Base-by-base conservation (phyloP, 2,888 invertebrate genomes). In the Antheraea yamamai region DNA sequence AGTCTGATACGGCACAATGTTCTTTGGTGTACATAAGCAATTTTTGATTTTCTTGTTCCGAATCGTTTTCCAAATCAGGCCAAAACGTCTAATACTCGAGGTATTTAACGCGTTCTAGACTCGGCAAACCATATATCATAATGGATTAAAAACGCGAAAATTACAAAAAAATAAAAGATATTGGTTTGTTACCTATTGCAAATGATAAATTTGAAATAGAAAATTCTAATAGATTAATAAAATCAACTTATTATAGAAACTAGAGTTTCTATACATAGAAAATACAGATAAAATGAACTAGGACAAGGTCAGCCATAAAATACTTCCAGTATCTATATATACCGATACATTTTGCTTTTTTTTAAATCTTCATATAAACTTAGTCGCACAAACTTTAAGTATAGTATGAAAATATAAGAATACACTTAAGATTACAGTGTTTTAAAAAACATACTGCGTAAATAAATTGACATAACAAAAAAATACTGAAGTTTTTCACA, bases 401-500 rank as follows among this genome's bases (percentile, higher is more conserved):
- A 7, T 61, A n/a, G 2, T 55, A 3, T 8, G n/a, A 7, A 20
- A 61, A n/a, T 20, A 61, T 61, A n/a, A 20, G 58, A 61, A 23
- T 61, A n/a, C n/a, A 61, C 8, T 61, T n/a, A n/a, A 10, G 20
- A 61, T 61, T 58, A 20, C 16, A 4, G 20, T 6, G 20, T 58
- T n/a, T 61, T 10, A n/a, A 61, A 23, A 18, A 1, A n/a, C n/a
- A n/a, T 3, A 20, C 20, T 58, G 55, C n/a, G 20, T 20, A 58
- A 58, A 58, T 58, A 18, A 58, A 1, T 58, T n/a, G 2, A 58
- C n/a, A 58, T 20, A 52, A 47, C 20, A 23, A 20, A 23, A 71
- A 26, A 52, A 77, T 78, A 81, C 81, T 83, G 79, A 80, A 85
- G 88, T 86, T 84, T 30, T 84, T 85, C 89, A 89, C 87, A 87